phyloP scores from a whole-genome alignment of 2,888 invertebrate genomes.

The Arrhopalites spinosus region DNA sequence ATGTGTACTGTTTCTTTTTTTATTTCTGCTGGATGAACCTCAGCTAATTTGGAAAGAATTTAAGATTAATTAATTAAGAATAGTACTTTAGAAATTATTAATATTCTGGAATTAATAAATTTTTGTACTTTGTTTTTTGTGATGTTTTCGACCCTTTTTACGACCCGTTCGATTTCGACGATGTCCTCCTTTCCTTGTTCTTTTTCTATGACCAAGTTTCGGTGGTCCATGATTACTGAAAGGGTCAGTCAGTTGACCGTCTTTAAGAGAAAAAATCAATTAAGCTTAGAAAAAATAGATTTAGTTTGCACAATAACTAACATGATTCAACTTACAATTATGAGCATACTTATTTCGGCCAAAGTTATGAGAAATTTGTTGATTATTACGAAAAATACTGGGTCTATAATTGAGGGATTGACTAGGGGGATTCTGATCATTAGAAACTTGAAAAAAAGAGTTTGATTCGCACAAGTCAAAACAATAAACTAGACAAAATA shows the following conservation, averaged over 20 bases:
- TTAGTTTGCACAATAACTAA: background rate
- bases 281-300: too few relatives aligned
- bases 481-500: background rate
- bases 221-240: background rate
- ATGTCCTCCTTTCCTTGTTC: background rate
- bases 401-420: background rate
- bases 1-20: background rate
- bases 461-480: background rate
- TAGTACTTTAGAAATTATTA: background rate
- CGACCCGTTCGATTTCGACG: background rate
- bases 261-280: too few relatives aligned
- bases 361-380: background rate
- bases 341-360: background rate
- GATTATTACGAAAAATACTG: background rate
- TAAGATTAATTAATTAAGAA: too few relatives aligned
- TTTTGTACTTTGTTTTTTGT: background rate
- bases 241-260: background rate
- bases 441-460: constrained; percentile 10
- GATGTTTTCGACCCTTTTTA: background rate
- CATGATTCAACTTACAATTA: background rate
- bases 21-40: too few relatives aligned
- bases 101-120: background rate
- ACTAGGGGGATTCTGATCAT: background rate
- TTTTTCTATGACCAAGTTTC: background rate
- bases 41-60: too few relatives aligned